phyloP scores from a whole-genome alignment of 2,113 vertebrate species.

The Embiotoca jacksoni region DNA sequence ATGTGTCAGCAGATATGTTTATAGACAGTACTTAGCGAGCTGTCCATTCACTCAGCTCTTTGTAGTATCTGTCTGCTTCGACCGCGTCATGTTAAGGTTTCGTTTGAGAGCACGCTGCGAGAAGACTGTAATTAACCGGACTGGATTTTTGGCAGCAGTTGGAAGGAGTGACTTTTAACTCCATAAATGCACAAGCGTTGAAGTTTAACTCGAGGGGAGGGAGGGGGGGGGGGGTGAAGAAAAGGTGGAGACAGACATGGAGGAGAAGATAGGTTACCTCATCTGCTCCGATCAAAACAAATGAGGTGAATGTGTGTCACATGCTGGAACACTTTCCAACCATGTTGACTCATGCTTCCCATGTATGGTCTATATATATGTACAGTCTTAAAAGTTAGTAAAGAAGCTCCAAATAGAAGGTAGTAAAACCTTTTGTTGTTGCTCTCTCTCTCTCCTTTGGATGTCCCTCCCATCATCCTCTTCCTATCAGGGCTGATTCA shows the following conservation, averaged over 20 bases:
- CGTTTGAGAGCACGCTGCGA: constrained; percentile 25
- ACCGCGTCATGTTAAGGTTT: constrained; percentile 55
- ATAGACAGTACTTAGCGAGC: constrained; percentile 37
- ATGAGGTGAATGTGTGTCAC: constrained; percentile 79
- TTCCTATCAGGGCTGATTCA: neutral
- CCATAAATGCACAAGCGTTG: constrained; percentile 49
- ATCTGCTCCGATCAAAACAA: constrained; percentile 77
- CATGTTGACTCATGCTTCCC: constrained; percentile 65
- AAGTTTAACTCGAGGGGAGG: constrained; percentile 30
- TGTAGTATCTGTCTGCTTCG: constrained; percentile 46
- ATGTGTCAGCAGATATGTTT: constrained; percentile 75
- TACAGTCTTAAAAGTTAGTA: constrained; percentile 12
- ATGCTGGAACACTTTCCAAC: constrained; percentile 63
- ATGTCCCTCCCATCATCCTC: neutral
- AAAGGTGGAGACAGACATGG: too few relatives aligned
- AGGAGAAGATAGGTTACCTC: constrained; percentile 68
- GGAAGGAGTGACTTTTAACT: constrained; percentile 41
- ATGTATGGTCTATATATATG: neutral
- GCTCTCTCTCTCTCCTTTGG: neutral
- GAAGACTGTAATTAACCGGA: constrained; percentile 64
- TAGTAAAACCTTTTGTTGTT: neutral
- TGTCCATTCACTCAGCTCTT: constrained; percentile 44
- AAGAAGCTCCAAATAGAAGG: neutral
- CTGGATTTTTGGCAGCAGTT: constrained; percentile 42
- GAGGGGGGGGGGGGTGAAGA: constrained; percentile 38